These are phyloP conservation scores for Eledona agricola DNA, from an alignment of 2,888 invertebrate species.

Conservation along the genomic window DNA sequence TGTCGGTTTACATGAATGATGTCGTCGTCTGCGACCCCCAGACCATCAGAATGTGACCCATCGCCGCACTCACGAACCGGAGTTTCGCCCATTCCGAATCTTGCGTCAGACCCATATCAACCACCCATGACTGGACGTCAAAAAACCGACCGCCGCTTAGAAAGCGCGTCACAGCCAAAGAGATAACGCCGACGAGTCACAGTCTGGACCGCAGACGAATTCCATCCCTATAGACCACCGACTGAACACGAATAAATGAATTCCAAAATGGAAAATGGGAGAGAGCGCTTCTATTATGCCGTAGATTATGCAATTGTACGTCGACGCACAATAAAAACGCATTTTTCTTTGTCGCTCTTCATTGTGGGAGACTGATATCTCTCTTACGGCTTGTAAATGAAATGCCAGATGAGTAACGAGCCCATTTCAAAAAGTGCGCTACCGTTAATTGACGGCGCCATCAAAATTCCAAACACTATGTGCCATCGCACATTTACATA, in stretches of 20 bases:
- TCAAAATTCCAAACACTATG: too few species aligned
- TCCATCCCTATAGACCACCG: slow-evolving; percentile 47
- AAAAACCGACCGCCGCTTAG: slow-evolving; percentile 51
- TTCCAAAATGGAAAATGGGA: slow-evolving; percentile 59
- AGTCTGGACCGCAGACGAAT: slow-evolving; percentile 44
- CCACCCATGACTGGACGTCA: slow-evolving; percentile 57
- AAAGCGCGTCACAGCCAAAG: slow-evolving; percentile 17
- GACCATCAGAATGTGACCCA: slow-evolving; percentile 49
- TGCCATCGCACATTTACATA: too few species aligned
- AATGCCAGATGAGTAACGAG: slow-evolving; percentile 41
- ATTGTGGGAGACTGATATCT: slow-evolving; percentile 58
- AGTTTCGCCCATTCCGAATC: slow-evolving; percentile 51
- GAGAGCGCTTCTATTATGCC: slow-evolving; percentile 57
- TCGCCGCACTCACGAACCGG: slow-evolving; percentile 44
- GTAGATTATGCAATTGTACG: slow-evolving; percentile 61
- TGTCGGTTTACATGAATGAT: slow-evolving; percentile 60
- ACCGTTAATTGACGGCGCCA: slow-evolving; percentile 3
- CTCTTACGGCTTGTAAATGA: slow-evolving; percentile 51
- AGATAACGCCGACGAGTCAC: slow-evolving; percentile 39
- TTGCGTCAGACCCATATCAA: slow-evolving; percentile 62
- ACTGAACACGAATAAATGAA: slow-evolving; percentile 58
- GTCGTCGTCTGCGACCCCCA: slow-evolving; percentile 50
- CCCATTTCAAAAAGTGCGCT: slow-evolving; percentile 23
- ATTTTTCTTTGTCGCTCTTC: slow-evolving; percentile 58
- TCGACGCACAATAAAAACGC: slow-evolving; percentile 59